phyloP scores from a whole-genome alignment of 2,888 invertebrate species.

The Lasioglossum villosulum region DNA sequence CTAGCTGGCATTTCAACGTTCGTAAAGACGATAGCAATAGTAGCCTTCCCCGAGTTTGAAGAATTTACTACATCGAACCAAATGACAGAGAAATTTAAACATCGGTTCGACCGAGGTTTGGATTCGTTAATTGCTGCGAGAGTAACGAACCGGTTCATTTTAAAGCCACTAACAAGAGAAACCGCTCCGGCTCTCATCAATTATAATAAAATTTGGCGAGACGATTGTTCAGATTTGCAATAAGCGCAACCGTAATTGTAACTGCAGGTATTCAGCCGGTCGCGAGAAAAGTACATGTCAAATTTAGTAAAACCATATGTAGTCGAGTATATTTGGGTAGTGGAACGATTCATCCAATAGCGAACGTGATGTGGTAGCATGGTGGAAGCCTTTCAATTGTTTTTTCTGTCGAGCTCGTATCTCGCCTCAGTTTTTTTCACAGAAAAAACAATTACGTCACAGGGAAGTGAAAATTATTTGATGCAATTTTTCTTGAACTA shows the following conservation, averaged over 20 bases:
- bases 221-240: neutral
- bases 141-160: neutral
- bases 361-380: neutral
- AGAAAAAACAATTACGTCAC: no score
- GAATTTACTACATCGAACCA: neutral
- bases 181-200: neutral
- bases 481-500: neutral
- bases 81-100: neutral
- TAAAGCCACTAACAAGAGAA: neutral
- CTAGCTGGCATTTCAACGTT: neutral
- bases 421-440: neutral
- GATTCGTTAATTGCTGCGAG: slow-evolving; percentile 2
- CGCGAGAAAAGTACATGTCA: neutral
- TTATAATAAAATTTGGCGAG: slow-evolving; percentile 6
- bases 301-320: neutral
- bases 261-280: neutral
- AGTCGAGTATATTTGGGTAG: neutral
- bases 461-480: no score
- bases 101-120: neutral
- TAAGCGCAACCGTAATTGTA: slow-evolving; percentile 1
- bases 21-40: neutral
- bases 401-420: neutral
- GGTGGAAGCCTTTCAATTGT: neutral
- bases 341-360: neutral
- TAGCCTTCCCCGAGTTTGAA: neutral